Evolutionary conservation across 2,113 vertebrate species (phyloP).

Genomic region (Columba janthina): DNA sequence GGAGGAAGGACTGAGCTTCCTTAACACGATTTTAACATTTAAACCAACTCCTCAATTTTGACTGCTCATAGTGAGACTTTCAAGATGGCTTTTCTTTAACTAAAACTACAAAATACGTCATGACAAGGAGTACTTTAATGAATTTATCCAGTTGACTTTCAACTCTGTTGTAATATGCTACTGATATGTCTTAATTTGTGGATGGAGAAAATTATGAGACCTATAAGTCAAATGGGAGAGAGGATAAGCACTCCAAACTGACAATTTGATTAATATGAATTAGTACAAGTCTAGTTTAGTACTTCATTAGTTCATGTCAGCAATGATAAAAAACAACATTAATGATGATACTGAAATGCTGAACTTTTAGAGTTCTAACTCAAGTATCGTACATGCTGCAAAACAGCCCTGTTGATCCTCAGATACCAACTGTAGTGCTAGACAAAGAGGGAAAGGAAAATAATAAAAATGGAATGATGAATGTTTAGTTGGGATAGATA

Average conservation of each 20-base stretch:
- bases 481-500: not conserved
- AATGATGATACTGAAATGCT: not conserved
- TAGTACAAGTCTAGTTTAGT: not conserved
- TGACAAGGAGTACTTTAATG: not conserved
- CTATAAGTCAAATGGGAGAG: slow-evolving; percentile 41
- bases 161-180: not conserved
- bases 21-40: not conserved
- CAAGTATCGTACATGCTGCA: not conserved
- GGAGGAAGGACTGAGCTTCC: not conserved
- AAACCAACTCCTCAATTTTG: not conserved
- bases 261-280: slow-evolving; percentile 54
- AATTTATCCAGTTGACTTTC: slow-evolving; percentile 29
- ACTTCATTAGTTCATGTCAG: slow-evolving; percentile 57
- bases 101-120: slow-evolving; percentile 1
- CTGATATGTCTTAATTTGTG: slow-evolving; percentile 44
- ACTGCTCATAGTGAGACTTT: not conserved
- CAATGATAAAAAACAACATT: slow-evolving; percentile 28
- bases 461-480: not conserved
- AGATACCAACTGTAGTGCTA: not conserved
- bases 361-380: not conserved
- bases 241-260: slow-evolving; percentile 15
- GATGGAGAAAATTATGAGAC: slow-evolving; percentile 28
- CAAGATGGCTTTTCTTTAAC: slow-evolving; percentile 8
- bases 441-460: not conserved
- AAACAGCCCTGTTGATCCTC: not conserved